These are phyloP conservation scores for Caenorhabditis sp. DNA, from an alignment of 2,888 invertebrate species.

Conservation along the genomic window DNA sequence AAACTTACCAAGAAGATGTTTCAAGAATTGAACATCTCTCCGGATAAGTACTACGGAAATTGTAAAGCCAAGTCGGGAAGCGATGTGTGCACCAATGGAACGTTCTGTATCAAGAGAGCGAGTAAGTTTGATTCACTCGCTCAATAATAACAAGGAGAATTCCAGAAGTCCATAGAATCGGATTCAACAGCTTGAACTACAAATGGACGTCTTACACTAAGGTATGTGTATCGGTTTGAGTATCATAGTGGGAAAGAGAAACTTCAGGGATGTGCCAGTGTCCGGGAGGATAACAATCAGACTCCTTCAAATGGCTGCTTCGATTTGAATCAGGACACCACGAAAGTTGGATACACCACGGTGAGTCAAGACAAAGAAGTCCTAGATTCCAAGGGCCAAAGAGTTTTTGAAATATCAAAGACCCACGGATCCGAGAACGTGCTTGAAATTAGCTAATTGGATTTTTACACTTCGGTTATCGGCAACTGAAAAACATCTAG, in stretches of 20 bases:
- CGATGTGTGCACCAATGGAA: constrained; percentile 54
- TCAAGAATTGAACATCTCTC: constrained; percentile 37
- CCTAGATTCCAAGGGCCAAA: too few relatives aligned
- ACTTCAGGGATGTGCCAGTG: constrained; percentile 31
- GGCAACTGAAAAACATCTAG: too few relatives aligned
- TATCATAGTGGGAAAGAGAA: too few relatives aligned
- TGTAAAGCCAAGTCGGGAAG: constrained; percentile 47
- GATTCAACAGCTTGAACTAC: constrained; percentile 49
- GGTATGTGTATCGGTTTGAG: too few relatives aligned
- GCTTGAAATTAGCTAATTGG: too few relatives aligned
- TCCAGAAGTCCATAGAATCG: constrained; percentile 38
- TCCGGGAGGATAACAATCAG: constrained; percentile 39
- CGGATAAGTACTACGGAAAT: constrained; percentile 43
- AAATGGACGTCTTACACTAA: constrained; percentile 49
- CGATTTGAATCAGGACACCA: constrained; percentile 36
- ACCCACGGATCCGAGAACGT: too few relatives aligned
- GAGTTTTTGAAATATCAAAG: too few relatives aligned
- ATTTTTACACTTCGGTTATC: too few relatives aligned
- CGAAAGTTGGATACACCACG: constrained; percentile 42
- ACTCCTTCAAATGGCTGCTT: constrained; percentile 35
- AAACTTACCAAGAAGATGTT: constrained; percentile 37
- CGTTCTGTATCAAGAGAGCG: constrained; percentile 55
- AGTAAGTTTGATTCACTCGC: constrained; percentile 10
- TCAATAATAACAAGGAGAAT: neutral
- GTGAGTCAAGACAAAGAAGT: neutral